These are phyloP conservation scores for Calameuta pallipes DNA, from an alignment of 2,888 invertebrate genomes.

Conservation along the genomic window DNA sequence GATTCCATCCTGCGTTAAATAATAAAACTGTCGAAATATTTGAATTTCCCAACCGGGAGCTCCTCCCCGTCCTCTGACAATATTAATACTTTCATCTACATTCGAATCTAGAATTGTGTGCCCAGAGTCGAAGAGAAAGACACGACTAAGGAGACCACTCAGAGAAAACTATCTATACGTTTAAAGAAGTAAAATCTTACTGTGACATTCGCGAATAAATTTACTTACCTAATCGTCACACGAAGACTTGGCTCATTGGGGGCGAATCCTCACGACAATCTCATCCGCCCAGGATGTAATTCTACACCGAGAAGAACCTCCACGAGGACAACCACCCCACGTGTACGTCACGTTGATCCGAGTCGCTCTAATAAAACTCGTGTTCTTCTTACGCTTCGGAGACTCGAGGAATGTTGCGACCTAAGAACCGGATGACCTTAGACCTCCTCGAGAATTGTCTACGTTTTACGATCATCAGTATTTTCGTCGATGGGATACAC, in stretches of 20 bases:
- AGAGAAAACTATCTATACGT: too few relatives aligned
- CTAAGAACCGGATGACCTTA: neutral
- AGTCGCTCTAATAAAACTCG: constrained; percentile 1
- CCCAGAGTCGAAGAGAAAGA: neutral
- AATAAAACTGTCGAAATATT: too few relatives aligned
- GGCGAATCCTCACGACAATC: too few relatives aligned
- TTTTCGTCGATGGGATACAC: neutral
- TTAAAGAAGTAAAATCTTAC: neutral
- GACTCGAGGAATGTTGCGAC: constrained; percentile 7
- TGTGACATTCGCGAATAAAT: neutral
- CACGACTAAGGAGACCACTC: neutral
- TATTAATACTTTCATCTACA: neutral
- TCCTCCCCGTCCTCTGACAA: constrained; percentile 1
- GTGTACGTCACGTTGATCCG: neutral
- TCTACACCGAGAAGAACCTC: neutral
- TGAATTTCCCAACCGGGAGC: neutral
- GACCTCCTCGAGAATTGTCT: neutral
- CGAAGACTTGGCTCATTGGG: neutral
- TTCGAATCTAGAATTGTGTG: neutral
- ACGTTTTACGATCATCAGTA: neutral
- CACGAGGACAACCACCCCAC: neutral
- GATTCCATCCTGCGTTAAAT: too few relatives aligned
- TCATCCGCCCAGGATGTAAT: too few relatives aligned
- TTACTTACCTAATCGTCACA: neutral
- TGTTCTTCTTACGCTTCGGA: constrained; percentile 3